A percentile compares a stretch with the other conserved stretches of the same genome.
Evolutionary conservation across 2,113 vertebrate genomes (phyloP).

Genomic region (Stigmatopora nigra): DNA sequence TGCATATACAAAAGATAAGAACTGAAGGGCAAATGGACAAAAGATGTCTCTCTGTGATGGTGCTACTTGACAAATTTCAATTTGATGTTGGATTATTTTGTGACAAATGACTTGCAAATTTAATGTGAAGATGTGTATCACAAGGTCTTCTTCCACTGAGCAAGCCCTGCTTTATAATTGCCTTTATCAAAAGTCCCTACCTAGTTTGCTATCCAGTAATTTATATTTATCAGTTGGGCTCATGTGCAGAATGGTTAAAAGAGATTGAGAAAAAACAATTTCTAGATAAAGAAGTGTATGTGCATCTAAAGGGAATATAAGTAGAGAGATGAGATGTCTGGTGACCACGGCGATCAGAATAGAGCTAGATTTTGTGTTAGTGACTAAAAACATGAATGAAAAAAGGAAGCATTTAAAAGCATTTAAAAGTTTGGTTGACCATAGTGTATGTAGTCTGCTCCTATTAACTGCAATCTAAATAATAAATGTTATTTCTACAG

Average conservation of each 20-base stretch:
- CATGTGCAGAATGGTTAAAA: background rate
- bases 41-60: background rate
- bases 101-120: background rate
- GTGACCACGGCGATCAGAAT: constrained; percentile 48
- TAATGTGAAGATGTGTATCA: background rate
- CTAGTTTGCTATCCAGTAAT: background rate
- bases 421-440: no score
- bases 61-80: background rate
- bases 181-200: background rate
- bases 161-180: background rate
- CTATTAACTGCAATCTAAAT: no score
- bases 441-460: no score
- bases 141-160: background rate
- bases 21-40: background rate
- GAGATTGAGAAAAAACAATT: background rate
- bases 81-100: background rate
- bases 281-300: constrained; percentile 4
- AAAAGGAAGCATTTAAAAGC: no score
- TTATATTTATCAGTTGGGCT: background rate
- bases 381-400: no score
- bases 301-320: background rate
- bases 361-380: background rate
- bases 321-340: constrained; percentile 36
- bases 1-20: no score
- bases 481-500: no score